A percentile compares a stretch with the other conserved stretches of the same genome.
Conservation (phyloP, 2,113 vertebrate species). For the Pelmatolapia mariae region DNA sequence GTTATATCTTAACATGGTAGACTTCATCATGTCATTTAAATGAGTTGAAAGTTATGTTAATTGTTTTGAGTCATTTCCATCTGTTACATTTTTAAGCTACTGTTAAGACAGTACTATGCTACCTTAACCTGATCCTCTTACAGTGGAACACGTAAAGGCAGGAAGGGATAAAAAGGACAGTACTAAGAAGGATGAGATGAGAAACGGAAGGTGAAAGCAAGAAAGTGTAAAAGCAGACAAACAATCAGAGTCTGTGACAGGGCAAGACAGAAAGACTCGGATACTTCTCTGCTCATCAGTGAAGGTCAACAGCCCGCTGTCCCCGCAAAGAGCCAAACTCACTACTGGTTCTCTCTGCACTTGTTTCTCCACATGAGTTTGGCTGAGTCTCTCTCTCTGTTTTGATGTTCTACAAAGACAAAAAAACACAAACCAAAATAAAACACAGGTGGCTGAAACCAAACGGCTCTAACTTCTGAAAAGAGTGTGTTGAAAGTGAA, state of each 20-base stretch:
- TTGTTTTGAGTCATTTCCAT: background rate
- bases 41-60: background rate
- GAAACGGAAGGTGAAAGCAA: background rate
- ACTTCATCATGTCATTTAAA: background rate
- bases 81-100: background rate
- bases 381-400: background rate
- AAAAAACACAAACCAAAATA: background rate
- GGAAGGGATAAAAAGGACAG: background rate
- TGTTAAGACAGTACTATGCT: background rate
- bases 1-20: background rate
- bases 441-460: conserved; percentile 7
- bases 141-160: background rate
- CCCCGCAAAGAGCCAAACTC: background rate
- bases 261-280: background rate
- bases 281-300: conserved; percentile 10
- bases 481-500: background rate
- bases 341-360: background rate
- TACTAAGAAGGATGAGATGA: background rate
- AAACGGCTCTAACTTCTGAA: conserved; percentile 4
- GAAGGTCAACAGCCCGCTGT: conserved; percentile 35
- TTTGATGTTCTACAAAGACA: background rate
- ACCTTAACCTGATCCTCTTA: background rate
- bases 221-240: background rate
- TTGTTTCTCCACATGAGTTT: background rate
- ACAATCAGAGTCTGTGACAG: conserved; percentile 1